Evolutionary conservation across 1,140 invertebrate species (phyloP), one percentile per base, ranked within the genome.

Genomic region (Drosophila sulfurigaster): DNA sequence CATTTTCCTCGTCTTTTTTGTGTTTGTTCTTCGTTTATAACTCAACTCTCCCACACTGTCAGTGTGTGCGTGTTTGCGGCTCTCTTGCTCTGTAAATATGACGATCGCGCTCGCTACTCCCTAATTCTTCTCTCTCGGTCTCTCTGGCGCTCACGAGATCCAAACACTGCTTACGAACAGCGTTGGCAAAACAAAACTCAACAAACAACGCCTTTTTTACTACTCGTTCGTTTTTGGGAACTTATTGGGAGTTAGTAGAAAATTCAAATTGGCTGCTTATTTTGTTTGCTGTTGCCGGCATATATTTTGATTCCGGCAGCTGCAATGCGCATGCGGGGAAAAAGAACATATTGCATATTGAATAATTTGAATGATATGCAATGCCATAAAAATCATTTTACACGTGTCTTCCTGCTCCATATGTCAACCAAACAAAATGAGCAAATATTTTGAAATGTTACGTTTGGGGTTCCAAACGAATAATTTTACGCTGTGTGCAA

Each of bases 101-200:
- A 54, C 54, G 83, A 82, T 79, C 82, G 68, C 13, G 28, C 51
- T 35, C 59, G 54, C 59, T 56, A 35, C 49, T 58, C 48, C 41
- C 15, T 52, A 25, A 41, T n/a, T 25, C 43, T 28, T 8, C 43
- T 10, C 59, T 71, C 73, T 71, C 59, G 20, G 3, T 35, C 43
- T 64, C 67, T 71, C 59, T 38, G 6, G 35, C 43, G 35, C 62
- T 76, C 68, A 38, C 46, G 7, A 59, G 67, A 69, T 83, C 67
- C 38, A 57, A 83, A 49, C 56, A 78, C 77, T 89, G 82, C 79
- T 82, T 87, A 87, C 83, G 83, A 88, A 87, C 45, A 65, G 66
- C 79, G 70, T 30, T 82, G 74, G 64, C 85, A 88, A 89, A 88
- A 88, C 85, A 88, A 88, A 88, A 81, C 66, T 38, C 41, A 65